Conservation (phyloP, 2,888 invertebrate species). For the Melieria omissa region DNA sequence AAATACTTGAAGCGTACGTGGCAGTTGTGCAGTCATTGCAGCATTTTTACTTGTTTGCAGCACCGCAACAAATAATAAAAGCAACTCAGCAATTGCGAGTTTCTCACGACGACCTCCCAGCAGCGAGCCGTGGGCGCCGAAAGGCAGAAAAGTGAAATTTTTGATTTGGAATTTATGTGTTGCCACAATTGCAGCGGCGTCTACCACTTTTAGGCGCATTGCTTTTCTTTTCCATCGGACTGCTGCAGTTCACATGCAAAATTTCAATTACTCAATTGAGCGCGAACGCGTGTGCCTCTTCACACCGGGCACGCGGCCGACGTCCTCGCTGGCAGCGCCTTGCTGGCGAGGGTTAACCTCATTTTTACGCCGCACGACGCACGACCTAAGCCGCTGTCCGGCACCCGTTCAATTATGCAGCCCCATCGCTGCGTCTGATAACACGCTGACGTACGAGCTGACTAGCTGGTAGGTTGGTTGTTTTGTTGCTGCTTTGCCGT, state of each 20-base stretch:
- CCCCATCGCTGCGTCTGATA: slow-evolving; percentile 1
- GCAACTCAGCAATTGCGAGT: too few relatives aligned
- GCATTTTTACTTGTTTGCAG: too few relatives aligned
- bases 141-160: too few relatives aligned
- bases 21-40: too few relatives aligned
- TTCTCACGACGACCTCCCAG: too few relatives aligned
- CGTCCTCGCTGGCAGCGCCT: not conserved
- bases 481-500: slow-evolving; percentile 2
- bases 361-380: slow-evolving; percentile 43
- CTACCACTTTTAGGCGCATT: not conserved
- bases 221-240: not conserved
- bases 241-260: slow-evolving; percentile 41
- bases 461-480: not conserved
- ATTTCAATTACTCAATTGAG: slow-evolving; percentile 46
- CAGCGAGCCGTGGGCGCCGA: too few relatives aligned
- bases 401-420: slow-evolving; percentile 22
- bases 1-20: too few relatives aligned
- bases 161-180: too few relatives aligned
- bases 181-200: too few relatives aligned
- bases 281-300: slow-evolving; percentile 8
- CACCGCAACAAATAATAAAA: too few relatives aligned
- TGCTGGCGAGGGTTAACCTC: slow-evolving; percentile 61
- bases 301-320: too few relatives aligned
- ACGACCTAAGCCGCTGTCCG: not conserved
- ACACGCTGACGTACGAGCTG: slow-evolving; percentile 8